Evolutionary conservation across 2,113 vertebrate species (phyloP).

Genomic region (Shinisaurus crocodilurus): DNA sequence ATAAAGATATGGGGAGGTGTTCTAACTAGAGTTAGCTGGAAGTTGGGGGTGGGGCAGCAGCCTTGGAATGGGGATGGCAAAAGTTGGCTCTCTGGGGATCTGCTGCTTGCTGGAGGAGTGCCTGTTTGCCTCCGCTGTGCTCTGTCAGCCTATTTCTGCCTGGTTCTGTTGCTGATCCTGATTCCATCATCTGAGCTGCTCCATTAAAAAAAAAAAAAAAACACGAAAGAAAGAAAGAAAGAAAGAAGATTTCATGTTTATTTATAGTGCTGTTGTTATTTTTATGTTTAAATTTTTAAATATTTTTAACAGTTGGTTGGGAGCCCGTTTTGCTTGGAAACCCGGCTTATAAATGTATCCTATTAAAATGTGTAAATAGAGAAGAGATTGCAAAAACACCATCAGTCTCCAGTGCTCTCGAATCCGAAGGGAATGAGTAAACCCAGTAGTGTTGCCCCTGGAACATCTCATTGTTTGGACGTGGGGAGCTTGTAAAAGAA

Average conservation of each 20-base stretch:
- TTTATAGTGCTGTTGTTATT: background rate
- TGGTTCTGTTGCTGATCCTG: background rate
- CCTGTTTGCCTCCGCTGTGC: background rate
- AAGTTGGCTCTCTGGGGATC: background rate
- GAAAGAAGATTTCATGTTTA: background rate
- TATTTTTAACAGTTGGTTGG: background rate
- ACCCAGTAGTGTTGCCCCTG: background rate
- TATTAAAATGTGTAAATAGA: background rate
- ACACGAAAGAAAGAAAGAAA: no score
- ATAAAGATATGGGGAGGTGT: background rate
- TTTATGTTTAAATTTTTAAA: background rate
- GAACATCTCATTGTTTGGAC: background rate
- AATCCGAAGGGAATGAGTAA: background rate
- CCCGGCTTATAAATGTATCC: background rate
- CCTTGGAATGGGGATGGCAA: no score
- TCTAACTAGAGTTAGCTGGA: background rate
- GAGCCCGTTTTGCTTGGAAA: background rate
- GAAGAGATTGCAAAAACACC: background rate
- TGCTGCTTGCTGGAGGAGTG: background rate
- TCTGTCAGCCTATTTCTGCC: background rate
- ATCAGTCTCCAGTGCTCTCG: background rate
- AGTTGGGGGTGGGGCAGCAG: no score
- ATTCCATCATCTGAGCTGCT: background rate
- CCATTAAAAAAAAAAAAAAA: no score
- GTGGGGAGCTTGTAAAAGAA: background rate